phyloP scores from a whole-genome alignment of 2,113 vertebrate species.

The Pangasianodon hypophthalmus region DNA sequence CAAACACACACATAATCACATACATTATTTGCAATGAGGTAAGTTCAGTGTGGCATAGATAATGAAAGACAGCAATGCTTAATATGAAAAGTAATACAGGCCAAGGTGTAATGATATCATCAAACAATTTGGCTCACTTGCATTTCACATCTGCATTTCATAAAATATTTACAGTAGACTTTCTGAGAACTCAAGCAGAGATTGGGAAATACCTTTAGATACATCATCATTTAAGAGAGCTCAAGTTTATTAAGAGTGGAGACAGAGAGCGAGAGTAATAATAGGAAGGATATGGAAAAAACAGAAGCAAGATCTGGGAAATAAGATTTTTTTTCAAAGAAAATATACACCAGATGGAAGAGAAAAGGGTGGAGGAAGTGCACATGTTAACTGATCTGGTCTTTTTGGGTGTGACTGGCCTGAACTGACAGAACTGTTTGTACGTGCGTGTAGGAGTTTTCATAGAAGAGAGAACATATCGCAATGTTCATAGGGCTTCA shows the following conservation, averaged over 20 bases:
- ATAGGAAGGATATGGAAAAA: background rate
- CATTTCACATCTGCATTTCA: background rate
- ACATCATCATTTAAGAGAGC: background rate
- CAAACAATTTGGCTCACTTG: background rate
- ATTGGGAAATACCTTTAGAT: too few species aligned
- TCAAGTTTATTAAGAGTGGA: background rate
- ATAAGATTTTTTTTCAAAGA: background rate
- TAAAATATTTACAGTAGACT: background rate
- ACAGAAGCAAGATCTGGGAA: background rate
- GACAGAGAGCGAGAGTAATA: background rate
- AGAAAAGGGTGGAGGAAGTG: background rate
- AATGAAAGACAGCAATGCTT: background rate
- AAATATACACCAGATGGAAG: constrained; percentile 4
- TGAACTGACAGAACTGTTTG: constrained; percentile 2
- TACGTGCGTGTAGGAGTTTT: background rate
- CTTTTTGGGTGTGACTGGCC: constrained; percentile 10
- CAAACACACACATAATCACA: constrained; percentile 36
- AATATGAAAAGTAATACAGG: background rate
- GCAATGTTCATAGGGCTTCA: background rate
- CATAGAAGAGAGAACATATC: background rate
- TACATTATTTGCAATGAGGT: background rate
- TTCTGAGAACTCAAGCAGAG: background rate
- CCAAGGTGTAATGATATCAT: background rate
- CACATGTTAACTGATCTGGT: constrained; percentile 7
- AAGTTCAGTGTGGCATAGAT: background rate